phyloP scores from a whole-genome alignment of 2,113 vertebrate species.

The Colinus virginianus region DNA sequence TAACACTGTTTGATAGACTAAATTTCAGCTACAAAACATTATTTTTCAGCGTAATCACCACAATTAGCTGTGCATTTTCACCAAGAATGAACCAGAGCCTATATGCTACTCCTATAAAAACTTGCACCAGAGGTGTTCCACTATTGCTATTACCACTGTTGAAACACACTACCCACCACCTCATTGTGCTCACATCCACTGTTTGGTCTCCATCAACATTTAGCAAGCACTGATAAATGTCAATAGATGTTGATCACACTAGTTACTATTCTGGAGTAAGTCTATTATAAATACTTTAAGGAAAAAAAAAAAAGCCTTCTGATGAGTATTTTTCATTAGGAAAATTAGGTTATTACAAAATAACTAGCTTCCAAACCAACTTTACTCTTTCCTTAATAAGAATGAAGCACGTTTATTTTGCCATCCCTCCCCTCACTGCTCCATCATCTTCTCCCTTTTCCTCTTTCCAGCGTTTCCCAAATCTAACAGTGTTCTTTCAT shows the following conservation, averaged over 20 bases:
- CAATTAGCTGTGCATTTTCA: too few relatives aligned
- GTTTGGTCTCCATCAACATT: too few relatives aligned
- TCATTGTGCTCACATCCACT: too few relatives aligned
- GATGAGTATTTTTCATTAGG: background rate
- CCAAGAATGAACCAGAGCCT: too few relatives aligned
- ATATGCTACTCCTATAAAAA: too few relatives aligned
- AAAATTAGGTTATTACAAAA: background rate
- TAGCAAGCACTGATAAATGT: background rate
- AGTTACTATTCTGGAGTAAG: background rate
- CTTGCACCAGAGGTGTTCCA: too few relatives aligned
- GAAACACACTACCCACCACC: background rate
- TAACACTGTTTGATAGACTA: background rate
- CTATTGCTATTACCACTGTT: too few relatives aligned
- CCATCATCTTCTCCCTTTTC: too few relatives aligned
- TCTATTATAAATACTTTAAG: background rate
- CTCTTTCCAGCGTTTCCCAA: background rate
- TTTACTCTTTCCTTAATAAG: background rate
- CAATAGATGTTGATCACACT: background rate
- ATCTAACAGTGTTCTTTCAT: background rate
- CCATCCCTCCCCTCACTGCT: background rate
- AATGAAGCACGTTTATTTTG: background rate
- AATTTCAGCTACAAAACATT: background rate
- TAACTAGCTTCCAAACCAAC: background rate
- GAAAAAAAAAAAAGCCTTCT: background rate
- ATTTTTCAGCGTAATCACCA: background rate